Conservation (phyloP, 53 echinoderm and acorn worm genomes). For the Paracentrotus lividus region DNA sequence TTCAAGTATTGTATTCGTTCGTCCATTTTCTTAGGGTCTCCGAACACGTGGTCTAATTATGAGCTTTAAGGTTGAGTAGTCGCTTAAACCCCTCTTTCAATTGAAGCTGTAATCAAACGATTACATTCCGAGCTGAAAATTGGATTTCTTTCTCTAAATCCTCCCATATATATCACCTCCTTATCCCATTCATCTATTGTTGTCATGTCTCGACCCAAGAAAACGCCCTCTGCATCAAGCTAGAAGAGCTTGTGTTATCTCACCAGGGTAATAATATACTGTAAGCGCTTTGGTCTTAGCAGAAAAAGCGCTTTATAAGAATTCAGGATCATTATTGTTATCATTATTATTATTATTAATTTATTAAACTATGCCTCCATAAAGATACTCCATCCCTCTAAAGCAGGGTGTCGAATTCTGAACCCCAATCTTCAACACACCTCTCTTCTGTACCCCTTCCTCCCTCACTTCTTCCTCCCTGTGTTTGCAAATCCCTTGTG, state of each 20-base stretch:
- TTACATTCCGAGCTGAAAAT: constrained; percentile 38
- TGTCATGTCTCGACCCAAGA: no score
- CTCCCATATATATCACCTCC: neutral
- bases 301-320: no score
- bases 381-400: no score
- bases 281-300: no score
- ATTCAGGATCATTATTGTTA: no score
- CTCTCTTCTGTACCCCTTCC: neutral
- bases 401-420: neutral
- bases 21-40: neutral
- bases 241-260: no score
- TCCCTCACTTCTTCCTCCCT: neutral
- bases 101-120: neutral
- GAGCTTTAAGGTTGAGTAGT: constrained; percentile 21
- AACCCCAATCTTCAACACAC: neutral
- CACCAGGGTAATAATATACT: no score
- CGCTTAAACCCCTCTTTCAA: neutral
- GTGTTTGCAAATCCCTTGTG: neutral
- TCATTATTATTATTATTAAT: no score
- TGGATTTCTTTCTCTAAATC: neutral
- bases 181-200: constrained; percentile 2
- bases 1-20: constrained; percentile 1
- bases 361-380: no score
- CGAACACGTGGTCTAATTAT: constrained; percentile 23
- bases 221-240: no score